Conservation (phyloP, 2,888 invertebrate genomes). For the Phrixothrix hirtus region DNA sequence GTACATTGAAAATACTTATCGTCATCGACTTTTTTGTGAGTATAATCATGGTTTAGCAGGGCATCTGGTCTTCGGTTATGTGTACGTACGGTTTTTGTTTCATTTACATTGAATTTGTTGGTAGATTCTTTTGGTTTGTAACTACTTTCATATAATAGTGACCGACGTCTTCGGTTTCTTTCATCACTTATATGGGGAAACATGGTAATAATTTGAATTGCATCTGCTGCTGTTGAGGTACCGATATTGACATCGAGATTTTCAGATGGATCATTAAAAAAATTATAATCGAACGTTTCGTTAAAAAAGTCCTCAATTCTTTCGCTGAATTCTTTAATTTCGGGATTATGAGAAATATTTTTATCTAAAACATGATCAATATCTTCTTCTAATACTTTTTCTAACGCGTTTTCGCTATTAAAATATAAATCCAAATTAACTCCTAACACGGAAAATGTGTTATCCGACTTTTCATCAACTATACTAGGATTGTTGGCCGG, state of each 20-base stretch:
- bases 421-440: conserved; percentile 45
- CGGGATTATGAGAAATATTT: conserved; percentile 9
- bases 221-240: conserved; percentile 22
- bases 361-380: conserved; percentile 32
- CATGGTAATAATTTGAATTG: conserved; percentile 44
- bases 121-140: conserved; percentile 33
- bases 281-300: conserved; percentile 37
- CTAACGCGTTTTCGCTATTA: conserved; percentile 34
- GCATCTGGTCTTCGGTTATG: conserved; percentile 35
- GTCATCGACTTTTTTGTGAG: conserved; percentile 49
- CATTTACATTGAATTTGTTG: conserved; percentile 28
- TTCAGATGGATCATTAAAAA: conserved; percentile 33
- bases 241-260: conserved; percentile 27
- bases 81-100: conserved; percentile 27
- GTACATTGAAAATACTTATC: conserved; percentile 70
- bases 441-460: conserved; percentile 43
- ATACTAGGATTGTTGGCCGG: background rate
- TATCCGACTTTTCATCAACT: background rate
- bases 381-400: conserved; percentile 39
- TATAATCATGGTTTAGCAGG: conserved; percentile 46
- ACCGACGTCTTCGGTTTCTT: conserved; percentile 50
- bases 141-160: conserved; percentile 51
- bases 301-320: conserved; percentile 41
- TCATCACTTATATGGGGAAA: conserved; percentile 53
- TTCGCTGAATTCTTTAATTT: conserved; percentile 19